phyloP scores from a whole-genome alignment of 2,113 vertebrate genomes.

The Plectropomus leopardus region DNA sequence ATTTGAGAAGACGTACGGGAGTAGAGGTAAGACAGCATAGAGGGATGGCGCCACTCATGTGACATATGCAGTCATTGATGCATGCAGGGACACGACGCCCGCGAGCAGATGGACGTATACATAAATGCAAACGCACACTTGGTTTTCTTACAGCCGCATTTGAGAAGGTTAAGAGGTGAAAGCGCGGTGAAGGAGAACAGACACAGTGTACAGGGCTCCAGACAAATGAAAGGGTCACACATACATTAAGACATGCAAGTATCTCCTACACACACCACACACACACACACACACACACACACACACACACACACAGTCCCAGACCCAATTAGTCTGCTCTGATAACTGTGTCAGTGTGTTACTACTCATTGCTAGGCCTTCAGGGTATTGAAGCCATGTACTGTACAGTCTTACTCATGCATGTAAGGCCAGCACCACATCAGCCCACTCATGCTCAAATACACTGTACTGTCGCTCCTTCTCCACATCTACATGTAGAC shows the following conservation, averaged over 20 bases:
- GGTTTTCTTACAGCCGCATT: neutral
- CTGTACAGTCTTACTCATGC: conserved; percentile 78
- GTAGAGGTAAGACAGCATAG: conserved; percentile 11
- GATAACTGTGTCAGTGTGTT: conserved; percentile 83
- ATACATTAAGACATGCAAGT: conserved; percentile 23
- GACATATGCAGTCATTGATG: conserved; percentile 7
- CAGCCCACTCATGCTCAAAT: conserved; percentile 65
- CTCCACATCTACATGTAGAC: neutral
- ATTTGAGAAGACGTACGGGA: conserved; percentile 4
- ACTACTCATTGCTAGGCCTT: conserved; percentile 63
- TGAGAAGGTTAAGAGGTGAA: neutral
- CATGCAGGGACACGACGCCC: neutral
- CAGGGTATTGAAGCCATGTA: conserved; percentile 63
- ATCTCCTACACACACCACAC: neutral
- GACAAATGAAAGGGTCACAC: conserved; percentile 19
- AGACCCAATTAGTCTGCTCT: conserved; percentile 74
- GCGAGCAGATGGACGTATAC: neutral
- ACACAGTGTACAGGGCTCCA: neutral
- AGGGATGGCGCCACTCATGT: neutral
- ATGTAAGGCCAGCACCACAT: conserved; percentile 73
- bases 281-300: conserved; percentile 32
- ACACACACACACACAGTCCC: conserved; percentile 36
- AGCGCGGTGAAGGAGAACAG: conserved; percentile 7
- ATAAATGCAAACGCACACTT: neutral
- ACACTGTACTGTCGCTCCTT: neutral